phyloP scores from a whole-genome alignment of 2,888 invertebrate species.

The Drosophila meridiana region DNA sequence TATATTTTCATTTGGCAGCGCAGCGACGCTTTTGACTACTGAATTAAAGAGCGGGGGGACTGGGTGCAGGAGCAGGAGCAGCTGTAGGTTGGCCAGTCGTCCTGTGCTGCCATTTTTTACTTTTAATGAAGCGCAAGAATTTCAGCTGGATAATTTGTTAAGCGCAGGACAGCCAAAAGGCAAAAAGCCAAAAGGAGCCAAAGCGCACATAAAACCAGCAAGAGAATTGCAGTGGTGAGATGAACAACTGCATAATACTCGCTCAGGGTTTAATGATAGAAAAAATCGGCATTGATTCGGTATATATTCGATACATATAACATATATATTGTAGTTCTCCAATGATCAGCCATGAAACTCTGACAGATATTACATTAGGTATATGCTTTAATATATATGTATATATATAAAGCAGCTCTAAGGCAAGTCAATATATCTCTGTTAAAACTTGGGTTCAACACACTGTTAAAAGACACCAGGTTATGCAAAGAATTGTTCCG shows the following conservation, averaged over 20 bases:
- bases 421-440: no score
- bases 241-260: not conserved
- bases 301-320: no score
- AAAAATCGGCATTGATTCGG: not conserved
- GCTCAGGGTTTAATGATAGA: not conserved
- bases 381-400: no score
- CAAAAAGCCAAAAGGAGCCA: slow-evolving; percentile 71
- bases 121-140: slow-evolving; percentile 84
- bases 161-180: slow-evolving; percentile 72
- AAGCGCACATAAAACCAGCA: slow-evolving; percentile 2
- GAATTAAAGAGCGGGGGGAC: slow-evolving; percentile 38
- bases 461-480: no score
- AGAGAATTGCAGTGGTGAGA: not conserved
- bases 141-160: slow-evolving; percentile 83
- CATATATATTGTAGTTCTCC: no score
- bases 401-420: no score
- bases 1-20: slow-evolving; percentile 74
- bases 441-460: no score
- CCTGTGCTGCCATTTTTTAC: slow-evolving; percentile 75
- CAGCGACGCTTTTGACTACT: slow-evolving; percentile 56
- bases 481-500: no score
- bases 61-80: not conserved
- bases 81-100: slow-evolving; percentile 37
- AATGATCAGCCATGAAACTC: no score
- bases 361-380: no score